A percentile compares a stretch with the other conserved stretches of the same genome.
Evolutionary conservation across 2,888 invertebrate species (phyloP).

Genomic region (Limnephilus rhombicus): DNA sequence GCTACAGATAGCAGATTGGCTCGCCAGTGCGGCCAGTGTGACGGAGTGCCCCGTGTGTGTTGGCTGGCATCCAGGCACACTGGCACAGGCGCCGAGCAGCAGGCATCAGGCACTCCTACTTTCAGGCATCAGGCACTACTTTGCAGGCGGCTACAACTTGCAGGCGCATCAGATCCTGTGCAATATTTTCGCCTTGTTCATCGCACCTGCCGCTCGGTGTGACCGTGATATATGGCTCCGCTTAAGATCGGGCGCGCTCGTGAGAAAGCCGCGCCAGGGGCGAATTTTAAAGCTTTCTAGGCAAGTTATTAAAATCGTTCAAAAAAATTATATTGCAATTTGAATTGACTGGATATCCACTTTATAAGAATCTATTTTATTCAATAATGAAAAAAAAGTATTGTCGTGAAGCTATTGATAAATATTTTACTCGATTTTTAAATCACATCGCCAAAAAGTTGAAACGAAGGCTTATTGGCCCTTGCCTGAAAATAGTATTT

Average conservation of each 20-base stretch:
- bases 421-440: background rate
- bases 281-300: background rate
- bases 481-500: too few relatives aligned
- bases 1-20: background rate
- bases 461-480: too few relatives aligned
- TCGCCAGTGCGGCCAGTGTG: too few relatives aligned
- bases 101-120: too few relatives aligned
- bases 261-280: background rate
- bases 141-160: background rate
- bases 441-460: background rate
- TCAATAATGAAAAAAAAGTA: too few relatives aligned
- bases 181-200: constrained; percentile 49
- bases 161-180: background rate
- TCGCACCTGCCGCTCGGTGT: constrained; percentile 48
- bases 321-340: too few relatives aligned
- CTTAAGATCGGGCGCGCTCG: background rate
- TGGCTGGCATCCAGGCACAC: too few relatives aligned
- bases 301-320: too few relatives aligned
- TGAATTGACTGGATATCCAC: too few relatives aligned
- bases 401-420: background rate
- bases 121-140: background rate
- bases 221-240: constrained; percentile 31
- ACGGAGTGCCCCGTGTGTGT: too few relatives aligned
- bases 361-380: too few relatives aligned
- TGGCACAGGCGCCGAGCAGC: too few relatives aligned